Percentiles rank a stretch among this genome's conserved stretches.
Evolutionary conservation across 2,888 invertebrate genomes (phyloP).

Genomic region (Bellardia pandia): DNA sequence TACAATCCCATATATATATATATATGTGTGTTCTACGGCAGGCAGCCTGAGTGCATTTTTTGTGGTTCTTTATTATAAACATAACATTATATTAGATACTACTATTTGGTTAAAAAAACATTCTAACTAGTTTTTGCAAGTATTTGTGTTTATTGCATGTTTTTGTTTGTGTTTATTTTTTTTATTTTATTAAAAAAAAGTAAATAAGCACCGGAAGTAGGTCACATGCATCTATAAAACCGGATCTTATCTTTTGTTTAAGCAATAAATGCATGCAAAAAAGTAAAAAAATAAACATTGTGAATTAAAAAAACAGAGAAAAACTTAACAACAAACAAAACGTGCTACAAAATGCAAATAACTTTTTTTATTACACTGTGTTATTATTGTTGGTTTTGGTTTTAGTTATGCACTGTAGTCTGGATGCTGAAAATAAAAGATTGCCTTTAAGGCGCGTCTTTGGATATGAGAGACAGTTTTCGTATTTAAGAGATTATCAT

Average conservation of each 20-base stretch:
- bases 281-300: conserved; percentile 21
- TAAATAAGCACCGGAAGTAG: conserved; percentile 73
- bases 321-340: conserved; percentile 57
- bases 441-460: no score
- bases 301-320: conserved; percentile 48
- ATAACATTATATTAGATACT: conserved; percentile 15
- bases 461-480: no score
- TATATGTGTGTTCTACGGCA: not conserved
- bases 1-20: no score
- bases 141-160: conserved; percentile 43
- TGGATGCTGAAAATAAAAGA: not conserved
- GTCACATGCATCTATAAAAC: conserved; percentile 73
- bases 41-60: not conserved
- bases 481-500: no score
- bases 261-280: conserved; percentile 57
- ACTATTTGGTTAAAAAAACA: conserved; percentile 16
- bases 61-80: not conserved
- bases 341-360: conserved; percentile 72
- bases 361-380: conserved; percentile 15
- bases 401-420: conserved; percentile 22
- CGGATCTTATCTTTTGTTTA: conserved; percentile 72
- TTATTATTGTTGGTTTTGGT: conserved; percentile 19
- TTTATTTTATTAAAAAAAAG: conserved; percentile 12
- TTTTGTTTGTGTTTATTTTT: conserved; percentile 19
- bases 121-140: conserved; percentile 5